Evolutionary conservation across 2,888 invertebrate species (phyloP), one percentile per base, ranked within the genome.

Genomic region (Andricus curvator): DNA sequence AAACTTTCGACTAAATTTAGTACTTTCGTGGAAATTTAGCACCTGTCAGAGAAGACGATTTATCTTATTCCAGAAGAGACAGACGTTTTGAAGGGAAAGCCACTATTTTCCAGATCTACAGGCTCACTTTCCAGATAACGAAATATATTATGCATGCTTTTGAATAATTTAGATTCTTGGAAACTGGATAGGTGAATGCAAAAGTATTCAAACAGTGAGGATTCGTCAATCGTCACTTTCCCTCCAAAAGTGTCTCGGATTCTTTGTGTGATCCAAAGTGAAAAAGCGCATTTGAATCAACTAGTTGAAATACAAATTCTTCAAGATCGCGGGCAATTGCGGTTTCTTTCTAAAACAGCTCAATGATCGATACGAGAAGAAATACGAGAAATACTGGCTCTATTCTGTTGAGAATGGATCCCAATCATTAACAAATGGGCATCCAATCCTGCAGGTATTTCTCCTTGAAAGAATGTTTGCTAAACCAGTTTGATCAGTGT

Each of bases 81-180:
- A 20, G 74, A 60, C 56, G 13, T 74, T 74, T 74, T 74, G 56
- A 74, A 74, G 74, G 56, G 74, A 74, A 74, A 74, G 74, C 56
- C 33, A 56, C n/a, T 51, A 33, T 56, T 74, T 74, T 56, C 11
- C 9, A 74, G 74, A 74, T 74, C 74, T 33, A 74, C 20, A 70
- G 48, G 70, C 51, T 70, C 70, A 70, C 56, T 74, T 74, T 74
- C 74, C 74, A 74, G 74, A 74, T 60, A 74, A n/a, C n/a, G 33
- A 74, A 56, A 74, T 74, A 74, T 74, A 74, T 74, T 74, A 74
- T 74, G 51, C 74, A 74, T 74, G 74, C 74, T 74, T 74, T 74
- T 74, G 74, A 74, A 74, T 74, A 74, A 56, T 74, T 74, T 74
- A 56, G 33, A n/a, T 51, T 74, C 74, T 56, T 51, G 33, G 33